Base-by-base conservation (phyloP, 2,888 invertebrate species). In the Ennomos fuscantarius region DNA sequence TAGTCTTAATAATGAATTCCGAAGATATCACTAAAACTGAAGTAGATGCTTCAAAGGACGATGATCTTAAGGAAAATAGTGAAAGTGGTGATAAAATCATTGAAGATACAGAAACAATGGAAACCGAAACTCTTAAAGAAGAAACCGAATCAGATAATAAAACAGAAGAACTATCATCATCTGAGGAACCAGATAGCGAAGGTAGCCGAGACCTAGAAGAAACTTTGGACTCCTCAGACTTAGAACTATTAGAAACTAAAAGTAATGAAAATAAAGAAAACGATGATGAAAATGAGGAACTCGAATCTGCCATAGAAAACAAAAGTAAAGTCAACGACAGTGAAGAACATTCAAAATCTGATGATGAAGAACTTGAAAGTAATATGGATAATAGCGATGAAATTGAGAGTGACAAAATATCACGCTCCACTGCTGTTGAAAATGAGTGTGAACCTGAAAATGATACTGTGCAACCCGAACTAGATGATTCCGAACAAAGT, bases 1-100 rank as follows among this genome's bases (percentile, higher is more conserved):
- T n/a, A n/a, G n/a, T n/a, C n/a, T n/a, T n/a, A n/a, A n/a, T 31
- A 40, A 63, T 63, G 62, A 42, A 53, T 57, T 37, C 50, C 10
- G 53, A 54, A 55, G 51, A 55, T n/a, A 11, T 43, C 9, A 52
- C 43, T 11, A 60, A 56, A 15, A 42, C 42, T 31, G 56, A 50
- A 41, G 34, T 35, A 31, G 39, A 49, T 13, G 35, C 15, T 3
- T 37, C 33, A 8, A 49, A 49, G n/a, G 40, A 5, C n/a, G 44
- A 44, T 10, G 40, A 39, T 9, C 13, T 35, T 10, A 33, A 42
- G 8, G 37, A 49, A 31, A 43, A 42, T n/a, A 24, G 6, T 41
- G 53, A 54, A 24, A 45, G 3, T 47, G 46, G 10, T 31, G 24
- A 34, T 8, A 24, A 46, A 40, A 34, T 8, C 9, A 32, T 42